Conservation (phyloP, 2,888 invertebrate genomes). For the Andrena fulva region DNA sequence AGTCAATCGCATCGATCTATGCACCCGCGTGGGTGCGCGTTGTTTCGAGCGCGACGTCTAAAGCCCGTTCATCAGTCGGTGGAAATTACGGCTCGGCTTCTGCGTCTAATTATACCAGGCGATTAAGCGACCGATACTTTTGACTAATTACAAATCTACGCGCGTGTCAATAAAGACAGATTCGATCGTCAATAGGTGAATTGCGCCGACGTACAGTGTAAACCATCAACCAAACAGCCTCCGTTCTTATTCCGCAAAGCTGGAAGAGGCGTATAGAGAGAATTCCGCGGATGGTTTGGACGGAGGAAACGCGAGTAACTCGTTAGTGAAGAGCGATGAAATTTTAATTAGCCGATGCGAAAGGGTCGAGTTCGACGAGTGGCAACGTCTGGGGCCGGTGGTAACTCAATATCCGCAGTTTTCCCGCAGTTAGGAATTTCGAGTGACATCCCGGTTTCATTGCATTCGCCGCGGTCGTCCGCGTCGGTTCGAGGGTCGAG, state of each 20-base stretch:
- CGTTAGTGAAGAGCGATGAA: background rate
- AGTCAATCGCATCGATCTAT: slow-evolving; percentile 7
- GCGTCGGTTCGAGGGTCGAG: background rate
- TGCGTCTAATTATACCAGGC: background rate
- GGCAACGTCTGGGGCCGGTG: background rate
- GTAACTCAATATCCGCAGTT: background rate
- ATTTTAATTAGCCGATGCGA: slow-evolving; percentile 2
- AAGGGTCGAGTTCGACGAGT: background rate
- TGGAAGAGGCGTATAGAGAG: background rate
- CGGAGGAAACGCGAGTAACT: background rate
- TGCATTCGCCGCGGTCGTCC: no score
- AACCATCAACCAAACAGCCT: background rate
- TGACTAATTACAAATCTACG: background rate
- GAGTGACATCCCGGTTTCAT: background rate
- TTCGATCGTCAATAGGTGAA: no score
- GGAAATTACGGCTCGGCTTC: background rate
- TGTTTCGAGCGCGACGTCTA: slow-evolving; percentile 2
- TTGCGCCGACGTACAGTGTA: background rate
- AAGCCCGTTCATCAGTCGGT: background rate
- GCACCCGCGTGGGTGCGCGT: background rate
- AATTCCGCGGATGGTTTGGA: background rate
- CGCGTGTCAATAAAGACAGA: no score
- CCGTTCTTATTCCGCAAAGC: background rate
- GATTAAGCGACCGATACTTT: background rate
- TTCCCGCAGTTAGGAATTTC: background rate